Evolutionary conservation across 2,113 vertebrate species (phyloP).

Genomic region (Pycnonotus jocosus): DNA sequence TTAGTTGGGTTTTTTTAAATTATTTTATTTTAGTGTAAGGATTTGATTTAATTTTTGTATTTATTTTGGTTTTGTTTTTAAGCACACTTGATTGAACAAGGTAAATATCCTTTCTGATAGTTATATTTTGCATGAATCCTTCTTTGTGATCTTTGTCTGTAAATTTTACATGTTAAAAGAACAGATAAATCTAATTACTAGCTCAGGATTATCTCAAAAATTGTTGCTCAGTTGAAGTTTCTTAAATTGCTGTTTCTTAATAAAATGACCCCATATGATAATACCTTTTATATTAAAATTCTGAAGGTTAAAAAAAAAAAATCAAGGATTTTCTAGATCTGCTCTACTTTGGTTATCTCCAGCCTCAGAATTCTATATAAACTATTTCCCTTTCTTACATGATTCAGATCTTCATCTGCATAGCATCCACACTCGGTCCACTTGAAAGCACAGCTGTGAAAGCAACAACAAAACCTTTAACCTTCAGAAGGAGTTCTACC

Average conservation of each 20-base stretch:
- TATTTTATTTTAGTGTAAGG: background rate
- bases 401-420: background rate
- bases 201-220: background rate
- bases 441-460: background rate
- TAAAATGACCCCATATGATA: accelerated
- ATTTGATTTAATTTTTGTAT: background rate
- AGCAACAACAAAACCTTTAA: background rate
- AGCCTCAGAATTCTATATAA: background rate
- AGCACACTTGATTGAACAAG: background rate
- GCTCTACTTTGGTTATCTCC: background rate
- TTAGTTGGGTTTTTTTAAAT: background rate
- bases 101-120: background rate
- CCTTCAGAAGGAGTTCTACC: background rate
- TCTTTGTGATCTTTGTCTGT: background rate
- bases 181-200: background rate
- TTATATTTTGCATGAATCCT: background rate
- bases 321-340: background rate
- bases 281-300: background rate
- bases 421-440: background rate
- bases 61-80: background rate
- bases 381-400: background rate
- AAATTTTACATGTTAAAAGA: background rate
- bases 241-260: background rate
- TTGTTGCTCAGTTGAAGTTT: background rate
- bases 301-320: background rate